Percentiles rank a stretch among this genome's conserved stretches.
phyloP scores from a whole-genome alignment of 2,113 vertebrate species.

The Holacanthus passer region DNA sequence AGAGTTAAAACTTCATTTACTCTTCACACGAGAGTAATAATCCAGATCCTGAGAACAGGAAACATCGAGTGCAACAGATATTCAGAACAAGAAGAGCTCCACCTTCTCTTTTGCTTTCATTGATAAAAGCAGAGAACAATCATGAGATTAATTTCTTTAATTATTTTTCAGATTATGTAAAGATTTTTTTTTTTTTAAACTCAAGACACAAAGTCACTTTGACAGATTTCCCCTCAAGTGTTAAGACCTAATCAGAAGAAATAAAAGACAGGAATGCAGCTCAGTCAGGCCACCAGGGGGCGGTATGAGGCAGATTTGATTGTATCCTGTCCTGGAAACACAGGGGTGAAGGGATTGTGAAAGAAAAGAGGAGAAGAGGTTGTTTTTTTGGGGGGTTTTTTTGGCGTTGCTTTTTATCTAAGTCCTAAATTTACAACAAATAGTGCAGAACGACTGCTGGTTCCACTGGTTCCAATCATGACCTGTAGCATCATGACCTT shows the following conservation, averaged over 20 bases:
- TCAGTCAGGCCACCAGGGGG: conserved; percentile 48
- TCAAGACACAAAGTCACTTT: conserved; percentile 73
- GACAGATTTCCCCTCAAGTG: conserved; percentile 34
- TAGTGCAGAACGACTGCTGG: background rate
- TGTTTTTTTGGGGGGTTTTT: too few species aligned
- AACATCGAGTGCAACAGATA: background rate
- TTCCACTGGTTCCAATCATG: conserved; percentile 7
- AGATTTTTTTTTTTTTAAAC: conserved; percentile 17
- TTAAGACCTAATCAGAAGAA: background rate
- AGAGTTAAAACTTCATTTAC: background rate
- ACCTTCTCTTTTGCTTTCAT: conserved; percentile 12
- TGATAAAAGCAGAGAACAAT: conserved; percentile 76
- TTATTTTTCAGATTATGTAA: conserved; percentile 33
- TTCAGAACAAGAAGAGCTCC: conserved; percentile 3
- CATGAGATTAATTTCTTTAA: conserved; percentile 57
- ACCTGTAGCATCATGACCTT: conserved; percentile 35
- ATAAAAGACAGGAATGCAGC: background rate
- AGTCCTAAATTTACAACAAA: conserved; percentile 1
- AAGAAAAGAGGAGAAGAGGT: background rate
- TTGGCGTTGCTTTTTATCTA: background rate
- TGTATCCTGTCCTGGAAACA: conserved; percentile 13
- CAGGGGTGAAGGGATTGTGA: background rate
- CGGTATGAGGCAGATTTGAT: conserved; percentile 41
- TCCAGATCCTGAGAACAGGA: background rate
- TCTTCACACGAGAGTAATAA: conserved; percentile 4